Evolutionary conservation across 2,797 vertebrate genomes (phyloP), one percentile per base, ranked within the genome.

Genomic region (Pseudochaenichthys georgianus): DNA sequence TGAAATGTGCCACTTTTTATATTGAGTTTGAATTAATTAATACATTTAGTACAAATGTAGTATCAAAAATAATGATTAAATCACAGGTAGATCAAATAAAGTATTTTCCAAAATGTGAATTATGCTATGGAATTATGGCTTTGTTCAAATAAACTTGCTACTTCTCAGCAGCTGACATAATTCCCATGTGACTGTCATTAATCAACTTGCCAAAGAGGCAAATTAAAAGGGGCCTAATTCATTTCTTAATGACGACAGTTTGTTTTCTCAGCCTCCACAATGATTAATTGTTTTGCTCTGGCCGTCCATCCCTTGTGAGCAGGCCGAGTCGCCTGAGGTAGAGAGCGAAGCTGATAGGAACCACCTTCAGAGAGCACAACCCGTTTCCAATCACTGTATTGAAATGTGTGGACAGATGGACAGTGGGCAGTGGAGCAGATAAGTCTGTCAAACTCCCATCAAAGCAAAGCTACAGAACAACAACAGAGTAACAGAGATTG

Each of bases 221-320:
- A 88, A 91, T 88, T 81, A 91, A 77, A 81, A 58, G 55, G 68
- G 71, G 52, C 69, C 77, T 74, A 85, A 87, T 92, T 85, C 68
- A 82, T 90, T 92, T 94, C 85, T 87, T 95, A 90, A 95, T 95
- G 94, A 92, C 82, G 72, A 73, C 86, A 83, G 88, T 91, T 90
- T 90, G 88, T 92, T 93, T 91, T 86, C 79, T 78, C 82, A 76
- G 88, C 92, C 89, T 90, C 93, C 91, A 92, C 51, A 64, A 86
- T 95, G 95, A 96, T 95, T 95, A 93, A 96, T 95, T 92, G 91
- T 91, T 91, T 78, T 64, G 78, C 85, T 89, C 83, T 31, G 83
- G 75, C 64, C 81, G 41, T 60, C 70, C 61, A 51, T 91, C 93
- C 92, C 93, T 38, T 60, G 87, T 88, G 92, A 82, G 76, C 13